phyloP scores from a whole-genome alignment of 2,797 vertebrate genomes.

The Leptatherina wallacei region DNA sequence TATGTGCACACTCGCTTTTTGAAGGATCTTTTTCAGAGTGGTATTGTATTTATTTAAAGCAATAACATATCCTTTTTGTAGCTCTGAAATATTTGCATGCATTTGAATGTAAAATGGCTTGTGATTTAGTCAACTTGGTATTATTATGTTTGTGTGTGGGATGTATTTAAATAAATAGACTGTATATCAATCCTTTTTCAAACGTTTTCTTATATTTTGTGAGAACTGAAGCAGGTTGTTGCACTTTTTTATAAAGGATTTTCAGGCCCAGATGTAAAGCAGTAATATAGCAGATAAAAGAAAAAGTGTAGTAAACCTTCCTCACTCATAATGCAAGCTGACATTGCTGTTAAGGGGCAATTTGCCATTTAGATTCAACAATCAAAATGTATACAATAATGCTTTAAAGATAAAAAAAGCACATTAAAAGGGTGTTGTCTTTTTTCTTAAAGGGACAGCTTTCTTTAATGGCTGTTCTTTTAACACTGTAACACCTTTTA shows the following conservation, averaged over 20 bases:
- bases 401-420: constrained; percentile 30
- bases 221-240: constrained; percentile 16
- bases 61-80: constrained; percentile 11
- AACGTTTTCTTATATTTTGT: constrained; percentile 54
- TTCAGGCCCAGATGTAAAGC: constrained; percentile 29
- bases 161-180: constrained; percentile 67
- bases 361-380: background rate
- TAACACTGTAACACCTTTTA: background rate
- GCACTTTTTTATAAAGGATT: background rate
- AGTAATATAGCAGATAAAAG: background rate
- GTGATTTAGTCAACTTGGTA: constrained; percentile 22
- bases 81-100: constrained; percentile 57
- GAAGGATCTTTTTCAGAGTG: constrained; percentile 30
- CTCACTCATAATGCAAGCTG: background rate
- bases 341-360: background rate
- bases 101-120: constrained; percentile 30
- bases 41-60: constrained; percentile 42
- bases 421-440: constrained; percentile 39
- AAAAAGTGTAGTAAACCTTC: background rate
- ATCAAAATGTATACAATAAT: constrained; percentile 1
- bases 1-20: constrained; percentile 27
- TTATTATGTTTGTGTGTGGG: constrained; percentile 37
- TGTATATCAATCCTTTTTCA: constrained; percentile 6
- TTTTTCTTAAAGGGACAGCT: constrained; percentile 67
- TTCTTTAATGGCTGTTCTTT: constrained; percentile 21